Percentiles rank a stretch among this genome's conserved stretches.
Evolutionary conservation across 2,888 invertebrate genomes (phyloP).

Genomic region (Rhodophaea formosa): DNA sequence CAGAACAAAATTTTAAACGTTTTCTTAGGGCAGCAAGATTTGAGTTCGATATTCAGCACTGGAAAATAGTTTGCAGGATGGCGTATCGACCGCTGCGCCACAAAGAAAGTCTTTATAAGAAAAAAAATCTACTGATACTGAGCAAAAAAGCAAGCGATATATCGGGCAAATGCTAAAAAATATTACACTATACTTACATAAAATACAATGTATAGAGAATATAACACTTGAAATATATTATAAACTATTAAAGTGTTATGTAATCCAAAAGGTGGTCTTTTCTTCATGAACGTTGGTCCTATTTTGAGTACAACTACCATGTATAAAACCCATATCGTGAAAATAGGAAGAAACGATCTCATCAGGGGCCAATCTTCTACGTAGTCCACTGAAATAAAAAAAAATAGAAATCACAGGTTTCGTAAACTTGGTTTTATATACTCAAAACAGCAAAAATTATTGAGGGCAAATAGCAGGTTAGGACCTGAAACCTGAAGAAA

Average conservation of each 20-base stretch:
- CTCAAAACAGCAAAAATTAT: too few relatives aligned
- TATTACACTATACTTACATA: conserved; percentile 79
- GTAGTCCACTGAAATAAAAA: conserved; percentile 77
- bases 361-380: conserved; percentile 85
- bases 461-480: too few relatives aligned
- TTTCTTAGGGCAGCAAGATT: too few relatives aligned
- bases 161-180: neutral
- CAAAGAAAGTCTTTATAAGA: too few relatives aligned
- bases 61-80: too few relatives aligned
- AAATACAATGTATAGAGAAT: conserved; percentile 90
- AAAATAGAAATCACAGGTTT: conserved; percentile 18
- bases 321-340: conserved; percentile 80
- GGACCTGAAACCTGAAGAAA: too few relatives aligned
- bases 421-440: too few relatives aligned
- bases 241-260: conserved; percentile 88
- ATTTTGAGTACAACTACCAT: conserved; percentile 87
- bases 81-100: too few relatives aligned
- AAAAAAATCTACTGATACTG: neutral
- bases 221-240: conserved; percentile 93
- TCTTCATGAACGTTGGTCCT: conserved; percentile 92
- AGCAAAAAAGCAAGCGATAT: neutral
- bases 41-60: too few relatives aligned
- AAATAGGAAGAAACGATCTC: conserved; percentile 80
- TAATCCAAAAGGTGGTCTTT: conserved; percentile 90
- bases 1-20: too few relatives aligned